Evolutionary conservation across 2,888 invertebrate genomes (phyloP), one percentile per base, ranked within the genome.

Genomic region (Drosophila paramelanica): DNA sequence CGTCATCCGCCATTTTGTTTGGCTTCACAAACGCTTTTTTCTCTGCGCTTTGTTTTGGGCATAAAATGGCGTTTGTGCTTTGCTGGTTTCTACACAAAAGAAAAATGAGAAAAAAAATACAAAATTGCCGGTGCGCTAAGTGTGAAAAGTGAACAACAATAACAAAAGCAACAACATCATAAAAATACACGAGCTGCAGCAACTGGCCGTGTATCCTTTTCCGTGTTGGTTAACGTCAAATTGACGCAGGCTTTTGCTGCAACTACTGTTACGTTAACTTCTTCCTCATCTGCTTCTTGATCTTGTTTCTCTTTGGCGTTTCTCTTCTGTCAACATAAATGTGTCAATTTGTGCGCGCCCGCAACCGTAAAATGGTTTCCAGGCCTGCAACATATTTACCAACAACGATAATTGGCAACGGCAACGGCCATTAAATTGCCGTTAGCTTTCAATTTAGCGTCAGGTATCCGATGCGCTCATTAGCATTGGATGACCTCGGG

Each of bases 391-490:
- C 75, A 51, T 57, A 65, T 76, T 72, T 58, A 61, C 59, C 65
- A 61, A 38, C 53, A 33, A 46, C 62, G 61, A 56, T 80, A 80
- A 73, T 83, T 87, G 73, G 59, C 70, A 46, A 56, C 41, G n/a
- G 39, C 43, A 43, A 45, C 42, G 49, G 53, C 72, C 67, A 85
- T 88, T 77, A 75, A 75, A 81, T 61, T 45, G 39, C 68, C 67
- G 71, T 82, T 88, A 81, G 85, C 79, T 85, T 88, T 88, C 68
- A 88, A 85, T 82, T 81, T 78, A 46, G 65, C 36, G 31, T 27
- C 67, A 51, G 73, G 65, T 72, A 70, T 64, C 75, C 67, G 66
- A 70, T 73, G 55, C 52, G 55, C 74, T 81, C 85, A 88, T 88
- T 88, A 85, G 78, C 75, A 81, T 81, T 67, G 62, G 43, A 60